A percentile compares a stretch with the other conserved stretches of the same genome.
These are phyloP conservation scores for Tetramorium simillimum DNA, from an alignment of 1,140 invertebrate species.

Conservation along the genomic window DNA sequence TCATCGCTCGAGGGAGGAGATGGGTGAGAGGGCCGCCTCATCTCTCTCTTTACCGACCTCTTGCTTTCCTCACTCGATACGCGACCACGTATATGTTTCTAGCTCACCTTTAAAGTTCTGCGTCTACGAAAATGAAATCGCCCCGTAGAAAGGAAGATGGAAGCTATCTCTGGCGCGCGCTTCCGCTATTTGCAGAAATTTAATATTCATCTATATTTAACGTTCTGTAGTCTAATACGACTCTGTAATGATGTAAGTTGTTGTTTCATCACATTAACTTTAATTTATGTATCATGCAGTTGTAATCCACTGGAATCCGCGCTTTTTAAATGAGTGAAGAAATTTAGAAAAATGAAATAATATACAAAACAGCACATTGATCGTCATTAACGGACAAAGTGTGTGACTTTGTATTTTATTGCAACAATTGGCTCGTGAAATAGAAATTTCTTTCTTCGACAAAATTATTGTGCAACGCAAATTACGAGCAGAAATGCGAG, in stretches of 20 bases:
- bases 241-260: background rate
- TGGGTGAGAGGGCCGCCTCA: background rate
- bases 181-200: conserved; percentile 32
- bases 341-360: conserved; percentile 16
- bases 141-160: background rate
- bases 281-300: background rate
- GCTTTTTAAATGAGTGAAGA: background rate
- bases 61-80: conserved; percentile 36
- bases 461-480: conserved; percentile 53
- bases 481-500: conserved; percentile 21
- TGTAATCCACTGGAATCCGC: background rate
- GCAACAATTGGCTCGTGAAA: conserved; percentile 25
- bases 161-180: background rate
- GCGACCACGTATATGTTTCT: conserved; percentile 20
- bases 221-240: background rate
- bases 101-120: conserved; percentile 25
- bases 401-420: conserved; percentile 4
- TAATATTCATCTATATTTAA: conserved; percentile 51
- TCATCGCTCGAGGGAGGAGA: conserved; percentile 69
- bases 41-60: conserved; percentile 31
- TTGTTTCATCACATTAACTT: background rate
- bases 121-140: conserved; percentile 45
- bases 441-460: conserved; percentile 26
- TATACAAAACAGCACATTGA: conserved; percentile 3
- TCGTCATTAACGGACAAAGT: background rate